Percentiles rank a stretch among this genome's conserved stretches.
phyloP scores from a whole-genome alignment of 2,113 vertebrate genomes.

The Mobula hypostoma region DNA sequence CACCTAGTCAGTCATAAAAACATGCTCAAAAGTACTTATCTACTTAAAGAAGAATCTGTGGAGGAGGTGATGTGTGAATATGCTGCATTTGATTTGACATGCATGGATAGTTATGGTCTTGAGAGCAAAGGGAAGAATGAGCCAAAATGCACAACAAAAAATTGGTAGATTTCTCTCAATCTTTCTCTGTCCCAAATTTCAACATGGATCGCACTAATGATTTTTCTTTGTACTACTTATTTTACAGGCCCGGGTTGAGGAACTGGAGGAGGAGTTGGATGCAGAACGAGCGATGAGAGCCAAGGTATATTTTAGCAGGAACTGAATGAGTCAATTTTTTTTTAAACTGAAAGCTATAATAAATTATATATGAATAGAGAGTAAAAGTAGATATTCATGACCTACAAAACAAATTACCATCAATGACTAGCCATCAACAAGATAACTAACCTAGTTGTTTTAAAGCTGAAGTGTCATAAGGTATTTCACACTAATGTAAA shows the following conservation, averaged over 20 bases:
- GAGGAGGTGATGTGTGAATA: not conserved
- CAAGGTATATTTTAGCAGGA: constrained; percentile 54
- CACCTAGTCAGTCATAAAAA: not conserved
- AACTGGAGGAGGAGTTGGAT: constrained; percentile 70
- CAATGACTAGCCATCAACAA: not conserved
- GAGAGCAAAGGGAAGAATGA: not conserved
- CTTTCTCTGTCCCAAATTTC: not conserved
- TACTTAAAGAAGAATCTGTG: not conserved
- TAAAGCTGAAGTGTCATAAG: too few relatives aligned
- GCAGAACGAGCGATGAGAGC: constrained; percentile 57
- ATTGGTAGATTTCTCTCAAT: not conserved
- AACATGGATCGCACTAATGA: not conserved
- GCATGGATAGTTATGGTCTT: not conserved
- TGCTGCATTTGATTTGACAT: not conserved
- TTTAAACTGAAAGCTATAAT: not conserved
- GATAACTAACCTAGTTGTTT: not conserved
- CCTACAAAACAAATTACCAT: not conserved
- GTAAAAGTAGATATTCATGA: not conserved
- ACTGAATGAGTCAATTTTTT: not conserved
- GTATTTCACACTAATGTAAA: too few relatives aligned
- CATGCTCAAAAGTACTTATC: not conserved
- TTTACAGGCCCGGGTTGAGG: constrained; percentile 60
- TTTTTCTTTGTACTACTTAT: not conserved
- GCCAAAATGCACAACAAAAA: not conserved
- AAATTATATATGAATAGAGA: not conserved